Evolutionary conservation across 2,888 invertebrate species (phyloP), one percentile per base, ranked within the genome.

Genomic region (Nomada fucata): DNA sequence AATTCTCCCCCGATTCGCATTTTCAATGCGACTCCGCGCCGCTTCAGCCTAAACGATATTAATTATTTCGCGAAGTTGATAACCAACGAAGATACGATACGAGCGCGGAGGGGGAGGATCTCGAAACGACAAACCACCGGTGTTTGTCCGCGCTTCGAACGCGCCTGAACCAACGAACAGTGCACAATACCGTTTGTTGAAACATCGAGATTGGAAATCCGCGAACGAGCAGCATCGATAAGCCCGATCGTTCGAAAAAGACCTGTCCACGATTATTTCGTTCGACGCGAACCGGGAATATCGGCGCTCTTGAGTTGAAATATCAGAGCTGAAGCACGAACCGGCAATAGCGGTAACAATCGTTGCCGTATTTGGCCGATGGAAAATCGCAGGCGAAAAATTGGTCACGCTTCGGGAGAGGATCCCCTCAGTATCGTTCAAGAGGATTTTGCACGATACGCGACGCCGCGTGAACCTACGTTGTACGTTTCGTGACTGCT

Each of bases 141-240:
- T 70, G 10, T 76, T 76, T 71, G 65, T 53, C 26, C 36, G 42
- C 15, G 1, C 1, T 11, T 18, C 44, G 7, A 18, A 47, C 26
- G 42, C 36, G 29, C 65, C 50, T 29, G 44, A 71, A 76, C 76
- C 71, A 64, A 60, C 68, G 26, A 64, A 42, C 26, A n/a, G 11
- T n/a, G 20, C 10, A 13, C 44, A 47, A n/a, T 7, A 20, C 53
- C 73, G 63, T 68, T 73, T 79, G 64, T 78, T 79, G 64, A 79
- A 82, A 70, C 74, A 70, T 74, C 65, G 69, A 70, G 71, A 82
- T 79, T 82, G 79, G 67, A 82, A 79, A 70, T 82, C 59, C 61
- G 53, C 42, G 60, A 11, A 64, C 64, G 23, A 69, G 50, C 47
- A 50, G 67, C 11, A 10, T 15, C 20, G 73, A 67, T 67, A 70